Conservation (phyloP, 1,140 invertebrate genomes). For the Eufriesea mexicana region DNA sequence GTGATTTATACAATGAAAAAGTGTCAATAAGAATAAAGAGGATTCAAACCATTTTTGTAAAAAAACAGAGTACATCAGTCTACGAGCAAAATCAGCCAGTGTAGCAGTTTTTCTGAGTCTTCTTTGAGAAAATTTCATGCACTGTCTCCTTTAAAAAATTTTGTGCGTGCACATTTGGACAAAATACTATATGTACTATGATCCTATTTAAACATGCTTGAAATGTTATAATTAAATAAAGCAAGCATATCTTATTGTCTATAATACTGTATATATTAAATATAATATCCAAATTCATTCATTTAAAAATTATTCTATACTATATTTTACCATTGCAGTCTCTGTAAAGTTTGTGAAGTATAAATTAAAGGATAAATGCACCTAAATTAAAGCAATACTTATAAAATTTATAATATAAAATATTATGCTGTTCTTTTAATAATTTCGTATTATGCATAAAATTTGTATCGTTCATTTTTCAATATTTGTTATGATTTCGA, state of each 20-base stretch:
- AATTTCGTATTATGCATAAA: background rate
- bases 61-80: constrained; percentile 22
- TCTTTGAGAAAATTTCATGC: constrained; percentile 40
- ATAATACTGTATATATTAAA: constrained; percentile 9
- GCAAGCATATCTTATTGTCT: constrained; percentile 17
- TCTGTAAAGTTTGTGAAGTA: background rate
- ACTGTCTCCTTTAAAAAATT: constrained; percentile 19
- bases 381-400: background rate
- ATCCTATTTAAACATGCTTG: constrained; percentile 50
- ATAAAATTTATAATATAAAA: constrained; percentile 9
- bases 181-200: constrained; percentile 25
- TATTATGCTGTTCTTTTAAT: background rate
- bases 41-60: constrained; percentile 43
- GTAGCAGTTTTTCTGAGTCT: constrained; percentile 34
- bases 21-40: constrained; percentile 13
- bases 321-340: background rate
- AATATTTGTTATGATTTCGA: background rate
- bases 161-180: constrained; percentile 28
- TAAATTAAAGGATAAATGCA: constrained; percentile 5
- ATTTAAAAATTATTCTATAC: background rate
- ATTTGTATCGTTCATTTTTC: constrained; percentile 8
- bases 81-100: constrained; percentile 34
- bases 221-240: constrained; percentile 40
- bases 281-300: constrained; percentile 21
- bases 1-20: constrained; percentile 32